phyloP scores from a whole-genome alignment of 2,797 vertebrate species.

The Carapus acus region DNA sequence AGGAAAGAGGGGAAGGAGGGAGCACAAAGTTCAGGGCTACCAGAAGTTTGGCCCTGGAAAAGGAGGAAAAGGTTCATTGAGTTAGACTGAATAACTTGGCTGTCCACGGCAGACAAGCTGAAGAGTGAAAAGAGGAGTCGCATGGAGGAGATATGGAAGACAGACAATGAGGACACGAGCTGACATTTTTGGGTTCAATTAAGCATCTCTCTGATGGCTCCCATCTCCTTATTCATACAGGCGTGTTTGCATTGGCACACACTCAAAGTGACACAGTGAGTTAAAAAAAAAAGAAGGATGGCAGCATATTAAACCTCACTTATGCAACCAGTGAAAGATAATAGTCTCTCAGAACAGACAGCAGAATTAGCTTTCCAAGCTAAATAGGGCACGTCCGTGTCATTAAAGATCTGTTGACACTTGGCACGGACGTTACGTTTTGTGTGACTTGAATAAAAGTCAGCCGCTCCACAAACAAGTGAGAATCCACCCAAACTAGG shows the following conservation, averaged over 20 bases:
- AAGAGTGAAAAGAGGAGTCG: conserved; percentile 40
- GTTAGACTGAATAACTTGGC: conserved; percentile 38
- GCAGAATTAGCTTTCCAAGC: conserved; percentile 11
- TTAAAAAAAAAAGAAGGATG: conserved; percentile 33
- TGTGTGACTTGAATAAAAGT: conserved; percentile 49
- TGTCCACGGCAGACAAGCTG: conserved; percentile 27
- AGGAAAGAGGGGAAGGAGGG: conserved; percentile 43
- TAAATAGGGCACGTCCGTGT: conserved; percentile 15
- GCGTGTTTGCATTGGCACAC: conserved; percentile 21
- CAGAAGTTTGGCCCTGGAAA: conserved; percentile 52
- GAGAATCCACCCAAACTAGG: conserved; percentile 34
- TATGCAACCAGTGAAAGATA: conserved; percentile 35
- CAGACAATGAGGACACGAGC: conserved; percentile 24
- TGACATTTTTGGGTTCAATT: conserved; percentile 37
- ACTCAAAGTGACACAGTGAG: conserved; percentile 43
- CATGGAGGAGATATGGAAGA: conserved; percentile 8
- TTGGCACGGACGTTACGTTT: conserved; percentile 21
- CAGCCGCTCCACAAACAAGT: conserved; percentile 28
- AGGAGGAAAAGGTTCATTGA: conserved; percentile 44
- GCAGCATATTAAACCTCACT: conserved; percentile 12
- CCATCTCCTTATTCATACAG: neutral
- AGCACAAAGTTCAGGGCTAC: conserved; percentile 39
- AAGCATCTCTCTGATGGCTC: conserved; percentile 35
- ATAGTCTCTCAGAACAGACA: conserved; percentile 15
- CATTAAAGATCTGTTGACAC: conserved; percentile 19